These are phyloP conservation scores for Epinotia brunnichana DNA, from an alignment of 2,888 invertebrate species.

Conservation along the genomic window DNA sequence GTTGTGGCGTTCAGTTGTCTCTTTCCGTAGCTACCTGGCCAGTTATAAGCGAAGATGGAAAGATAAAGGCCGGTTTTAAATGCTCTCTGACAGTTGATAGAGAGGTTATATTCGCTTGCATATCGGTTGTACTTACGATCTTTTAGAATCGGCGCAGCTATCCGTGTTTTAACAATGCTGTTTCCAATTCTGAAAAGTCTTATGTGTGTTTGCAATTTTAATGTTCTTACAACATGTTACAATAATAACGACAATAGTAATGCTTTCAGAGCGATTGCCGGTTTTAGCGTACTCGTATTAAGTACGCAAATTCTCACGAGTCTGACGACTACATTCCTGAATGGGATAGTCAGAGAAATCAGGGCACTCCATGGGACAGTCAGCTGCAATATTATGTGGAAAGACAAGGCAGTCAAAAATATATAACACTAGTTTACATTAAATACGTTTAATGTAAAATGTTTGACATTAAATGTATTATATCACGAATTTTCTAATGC, in stretches of 20 bases:
- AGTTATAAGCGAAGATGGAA: constrained; percentile 30
- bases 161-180: constrained; percentile 19
- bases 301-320: constrained; percentile 19
- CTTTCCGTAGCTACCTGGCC: constrained; percentile 40
- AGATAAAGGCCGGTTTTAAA: constrained; percentile 37
- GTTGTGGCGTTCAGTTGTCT: constrained; percentile 51
- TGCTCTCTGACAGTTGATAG: constrained; percentile 19
- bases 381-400: background rate
- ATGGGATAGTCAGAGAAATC: background rate
- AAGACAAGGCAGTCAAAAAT: background rate
- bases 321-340: constrained; percentile 22
- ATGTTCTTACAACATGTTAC: background rate
- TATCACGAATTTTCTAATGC: no score
- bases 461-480: no score
- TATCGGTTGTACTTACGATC: background rate
- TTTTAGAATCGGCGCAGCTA: background rate
- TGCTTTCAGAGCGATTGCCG: constrained; percentile 5
- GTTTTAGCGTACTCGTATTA: constrained; percentile 11
- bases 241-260: background rate
- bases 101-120: constrained; percentile 12
- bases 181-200: background rate
- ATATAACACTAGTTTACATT: background rate
- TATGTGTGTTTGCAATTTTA: background rate
- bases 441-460: no score
- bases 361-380: background rate